phyloP scores from a whole-genome alignment of 2,797 vertebrate species.

The Leontocebus nigricollis region DNA sequence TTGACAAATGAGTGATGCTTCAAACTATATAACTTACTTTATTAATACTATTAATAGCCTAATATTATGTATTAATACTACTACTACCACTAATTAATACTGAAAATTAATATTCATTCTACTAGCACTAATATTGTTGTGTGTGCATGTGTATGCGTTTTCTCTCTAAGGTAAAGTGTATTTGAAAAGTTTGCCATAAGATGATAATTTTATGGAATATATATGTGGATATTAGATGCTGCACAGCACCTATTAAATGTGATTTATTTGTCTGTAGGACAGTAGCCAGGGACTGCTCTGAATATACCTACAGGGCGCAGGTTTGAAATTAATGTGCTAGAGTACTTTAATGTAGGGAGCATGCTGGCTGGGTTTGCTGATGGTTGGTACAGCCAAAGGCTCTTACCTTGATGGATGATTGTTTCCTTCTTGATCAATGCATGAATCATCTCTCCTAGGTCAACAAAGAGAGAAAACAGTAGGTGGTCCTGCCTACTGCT shows the following conservation, averaged over 20 bases:
- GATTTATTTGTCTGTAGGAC: slow-evolving; percentile 71
- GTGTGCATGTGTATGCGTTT: neutral
- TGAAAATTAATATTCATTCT: neutral
- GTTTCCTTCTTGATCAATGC: slow-evolving; percentile 69
- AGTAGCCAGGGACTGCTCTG: slow-evolving; percentile 52
- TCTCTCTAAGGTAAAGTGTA: neutral
- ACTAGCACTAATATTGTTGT: neutral
- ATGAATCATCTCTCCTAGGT: slow-evolving; percentile 60
- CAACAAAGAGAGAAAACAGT: slow-evolving; percentile 65
- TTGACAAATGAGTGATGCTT: neutral
- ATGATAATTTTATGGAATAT: slow-evolving; percentile 40
- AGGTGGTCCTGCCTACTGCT: slow-evolving; percentile 60
- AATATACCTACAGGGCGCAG: slow-evolving; percentile 67
- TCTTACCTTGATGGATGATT: slow-evolving; percentile 72
- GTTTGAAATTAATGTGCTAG: slow-evolving; percentile 71
- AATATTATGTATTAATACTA: neutral
- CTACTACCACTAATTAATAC: neutral
- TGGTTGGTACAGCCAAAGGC: slow-evolving; percentile 61
- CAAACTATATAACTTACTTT: neutral
- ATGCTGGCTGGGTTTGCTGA: slow-evolving; percentile 35
- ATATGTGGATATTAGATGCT: slow-evolving; percentile 49
- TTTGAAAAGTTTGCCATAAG: slow-evolving; percentile 50
- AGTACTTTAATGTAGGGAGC: neutral
- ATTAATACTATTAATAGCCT: neutral
- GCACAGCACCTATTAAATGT: slow-evolving; percentile 55